Percentiles rank a stretch among this genome's conserved stretches.
Conservation (phyloP, 2,113 vertebrate species). For the Prolemur simus region DNA sequence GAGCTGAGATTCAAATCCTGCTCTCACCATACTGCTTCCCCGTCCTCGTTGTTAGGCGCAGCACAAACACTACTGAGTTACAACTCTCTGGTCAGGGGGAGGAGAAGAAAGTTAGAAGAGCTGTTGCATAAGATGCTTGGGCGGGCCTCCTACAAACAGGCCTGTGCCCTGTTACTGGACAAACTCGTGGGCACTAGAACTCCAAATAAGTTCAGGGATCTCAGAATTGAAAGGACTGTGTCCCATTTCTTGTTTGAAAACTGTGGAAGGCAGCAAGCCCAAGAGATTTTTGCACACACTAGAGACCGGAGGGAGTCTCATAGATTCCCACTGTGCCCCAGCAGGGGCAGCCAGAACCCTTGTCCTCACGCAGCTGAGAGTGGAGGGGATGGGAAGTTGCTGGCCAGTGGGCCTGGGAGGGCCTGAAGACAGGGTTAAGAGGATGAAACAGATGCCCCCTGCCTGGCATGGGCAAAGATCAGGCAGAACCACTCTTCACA, state of each 20-base stretch:
- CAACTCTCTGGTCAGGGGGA: background rate
- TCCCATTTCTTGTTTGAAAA: background rate
- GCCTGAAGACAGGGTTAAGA: background rate
- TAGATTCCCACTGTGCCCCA: background rate
- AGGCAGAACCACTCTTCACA: background rate
- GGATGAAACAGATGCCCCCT: background rate
- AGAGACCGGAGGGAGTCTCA: background rate
- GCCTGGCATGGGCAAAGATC: background rate
- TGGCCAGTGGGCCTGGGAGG: too few relatives aligned
- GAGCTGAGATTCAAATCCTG: background rate
- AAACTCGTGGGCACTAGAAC: background rate
- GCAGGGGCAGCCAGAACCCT: background rate
- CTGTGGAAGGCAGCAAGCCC: background rate
- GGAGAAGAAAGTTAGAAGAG: background rate
- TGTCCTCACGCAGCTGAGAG: background rate
- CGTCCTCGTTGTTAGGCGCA: background rate
- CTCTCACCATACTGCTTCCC: background rate
- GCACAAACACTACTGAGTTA: background rate
- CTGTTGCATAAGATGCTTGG: background rate
- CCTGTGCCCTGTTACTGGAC: background rate
- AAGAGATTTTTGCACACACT: background rate
- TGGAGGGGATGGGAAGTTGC: background rate
- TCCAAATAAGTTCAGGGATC: background rate
- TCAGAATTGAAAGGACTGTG: background rate
- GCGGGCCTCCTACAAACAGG: background rate